Evolutionary conservation across 2,113 vertebrate genomes (phyloP).

Genomic region (Toxostoma redivivum): DNA sequence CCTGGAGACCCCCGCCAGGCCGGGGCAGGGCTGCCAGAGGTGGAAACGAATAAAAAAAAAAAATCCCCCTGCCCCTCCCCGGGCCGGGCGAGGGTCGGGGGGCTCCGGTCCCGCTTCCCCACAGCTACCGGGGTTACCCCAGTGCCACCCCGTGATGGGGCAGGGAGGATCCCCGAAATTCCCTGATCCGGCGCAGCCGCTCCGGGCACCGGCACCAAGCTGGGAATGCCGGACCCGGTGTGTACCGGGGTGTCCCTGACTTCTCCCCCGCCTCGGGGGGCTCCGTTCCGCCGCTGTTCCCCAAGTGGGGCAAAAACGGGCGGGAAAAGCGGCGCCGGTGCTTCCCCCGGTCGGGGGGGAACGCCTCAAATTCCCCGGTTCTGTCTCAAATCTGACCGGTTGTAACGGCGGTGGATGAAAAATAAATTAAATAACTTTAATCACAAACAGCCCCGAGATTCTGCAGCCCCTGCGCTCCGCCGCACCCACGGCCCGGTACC

Average conservation of each 20-base stretch:
- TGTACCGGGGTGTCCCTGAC: neutral
- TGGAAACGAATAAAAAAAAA: neutral
- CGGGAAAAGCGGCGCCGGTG: neutral
- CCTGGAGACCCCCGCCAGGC: neutral
- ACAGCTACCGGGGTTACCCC: neutral
- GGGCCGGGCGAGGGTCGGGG: too few species aligned
- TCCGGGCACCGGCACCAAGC: neutral
- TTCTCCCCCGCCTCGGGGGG: neutral
- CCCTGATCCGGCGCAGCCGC: neutral
- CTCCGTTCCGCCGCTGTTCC: neutral
- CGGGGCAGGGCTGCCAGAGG: neutral
- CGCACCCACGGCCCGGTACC: neutral
- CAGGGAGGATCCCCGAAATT: neutral
- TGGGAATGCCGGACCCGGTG: neutral
- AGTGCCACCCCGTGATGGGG: neutral
- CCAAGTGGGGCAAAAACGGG: neutral
- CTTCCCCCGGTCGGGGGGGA: neutral
- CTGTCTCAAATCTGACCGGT: neutral
- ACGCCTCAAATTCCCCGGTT: neutral
- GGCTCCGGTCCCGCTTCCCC: neutral
- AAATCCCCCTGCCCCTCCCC: neutral
- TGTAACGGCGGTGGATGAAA: neutral
- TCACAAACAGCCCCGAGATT: neutral
- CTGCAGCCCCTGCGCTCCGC: accelerated
- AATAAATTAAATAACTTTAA: neutral